Conservation (phyloP, 2,797 vertebrate species). For the Ispidina picta region DNA sequence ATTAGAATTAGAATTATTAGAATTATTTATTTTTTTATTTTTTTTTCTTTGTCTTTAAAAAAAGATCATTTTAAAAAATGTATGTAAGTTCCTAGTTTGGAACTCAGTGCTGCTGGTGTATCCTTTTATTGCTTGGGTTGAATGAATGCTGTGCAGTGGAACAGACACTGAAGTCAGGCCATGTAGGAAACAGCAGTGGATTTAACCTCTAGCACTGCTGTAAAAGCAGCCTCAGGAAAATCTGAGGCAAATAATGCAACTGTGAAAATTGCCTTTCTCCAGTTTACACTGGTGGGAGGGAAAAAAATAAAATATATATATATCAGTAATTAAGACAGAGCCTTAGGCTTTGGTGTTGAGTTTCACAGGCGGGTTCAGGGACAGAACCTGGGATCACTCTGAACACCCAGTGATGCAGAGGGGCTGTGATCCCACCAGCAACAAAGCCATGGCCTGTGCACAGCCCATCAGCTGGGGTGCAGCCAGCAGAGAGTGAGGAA, state of each 20-base stretch:
- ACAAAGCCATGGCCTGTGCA: background rate
- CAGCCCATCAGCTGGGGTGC: background rate
- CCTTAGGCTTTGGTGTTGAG: background rate
- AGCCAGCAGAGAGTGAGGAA: background rate
- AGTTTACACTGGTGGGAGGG: background rate
- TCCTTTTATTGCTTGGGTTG: constrained; percentile 7
- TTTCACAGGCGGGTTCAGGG: background rate
- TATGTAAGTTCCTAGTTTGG: background rate
- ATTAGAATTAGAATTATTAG: too few relatives aligned
- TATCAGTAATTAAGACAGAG: background rate
- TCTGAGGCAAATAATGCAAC: constrained; percentile 60
- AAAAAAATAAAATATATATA: background rate
- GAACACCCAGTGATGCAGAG: background rate
- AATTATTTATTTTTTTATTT: too few relatives aligned
- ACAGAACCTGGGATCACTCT: background rate
- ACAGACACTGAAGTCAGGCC: background rate
- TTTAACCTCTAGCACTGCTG: constrained; percentile 38
- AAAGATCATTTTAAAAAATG: background rate
- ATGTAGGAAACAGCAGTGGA: constrained; percentile 32
- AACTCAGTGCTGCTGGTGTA: background rate
- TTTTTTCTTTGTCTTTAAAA: too few relatives aligned
- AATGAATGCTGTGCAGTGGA: background rate
- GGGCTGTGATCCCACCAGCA: background rate
- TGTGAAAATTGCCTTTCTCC: constrained; percentile 68
- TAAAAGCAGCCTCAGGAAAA: constrained; percentile 49